Conservation (phyloP, 2,113 vertebrate species). For the Corythaeola cristata region DNA sequence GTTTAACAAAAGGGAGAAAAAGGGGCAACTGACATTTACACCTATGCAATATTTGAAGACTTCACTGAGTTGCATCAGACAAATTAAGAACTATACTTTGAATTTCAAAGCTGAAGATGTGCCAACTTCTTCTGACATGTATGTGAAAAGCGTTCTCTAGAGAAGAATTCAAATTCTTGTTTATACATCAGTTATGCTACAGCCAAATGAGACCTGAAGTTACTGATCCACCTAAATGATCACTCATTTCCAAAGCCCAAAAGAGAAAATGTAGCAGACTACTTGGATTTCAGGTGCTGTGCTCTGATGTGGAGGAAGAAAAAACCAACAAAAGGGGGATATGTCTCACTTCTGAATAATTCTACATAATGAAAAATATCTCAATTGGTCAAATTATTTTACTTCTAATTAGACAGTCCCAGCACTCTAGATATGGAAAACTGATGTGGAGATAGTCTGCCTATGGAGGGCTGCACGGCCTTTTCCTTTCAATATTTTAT, state of each 20-base stretch:
- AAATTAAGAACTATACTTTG: not conserved
- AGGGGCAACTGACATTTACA: not conserved
- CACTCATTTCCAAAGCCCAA: not conserved
- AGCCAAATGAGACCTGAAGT: not conserved
- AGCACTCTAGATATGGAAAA: not conserved
- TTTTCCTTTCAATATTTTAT: not conserved
- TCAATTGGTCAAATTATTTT: not conserved
- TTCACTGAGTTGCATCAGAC: not conserved
- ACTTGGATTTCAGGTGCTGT: not conserved
- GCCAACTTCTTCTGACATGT: not conserved
- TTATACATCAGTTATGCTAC: not conserved
- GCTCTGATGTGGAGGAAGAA: not conserved
- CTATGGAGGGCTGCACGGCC: not conserved
- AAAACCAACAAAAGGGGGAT: not conserved
- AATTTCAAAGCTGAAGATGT: conserved; percentile 13
- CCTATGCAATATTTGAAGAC: not conserved
- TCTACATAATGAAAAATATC: not conserved
- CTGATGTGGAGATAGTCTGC: not conserved
- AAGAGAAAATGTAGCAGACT: not conserved
- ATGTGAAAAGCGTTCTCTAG: not conserved
- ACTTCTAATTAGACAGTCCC: not conserved
- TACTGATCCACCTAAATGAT: not conserved
- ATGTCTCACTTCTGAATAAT: not conserved
- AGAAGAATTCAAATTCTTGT: not conserved
- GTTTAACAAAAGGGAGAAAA: not conserved